These are phyloP conservation scores for Virgularia gustaviana DNA, from an alignment of 92 coral and sea anemone genomes.

Conservation along the genomic window DNA sequence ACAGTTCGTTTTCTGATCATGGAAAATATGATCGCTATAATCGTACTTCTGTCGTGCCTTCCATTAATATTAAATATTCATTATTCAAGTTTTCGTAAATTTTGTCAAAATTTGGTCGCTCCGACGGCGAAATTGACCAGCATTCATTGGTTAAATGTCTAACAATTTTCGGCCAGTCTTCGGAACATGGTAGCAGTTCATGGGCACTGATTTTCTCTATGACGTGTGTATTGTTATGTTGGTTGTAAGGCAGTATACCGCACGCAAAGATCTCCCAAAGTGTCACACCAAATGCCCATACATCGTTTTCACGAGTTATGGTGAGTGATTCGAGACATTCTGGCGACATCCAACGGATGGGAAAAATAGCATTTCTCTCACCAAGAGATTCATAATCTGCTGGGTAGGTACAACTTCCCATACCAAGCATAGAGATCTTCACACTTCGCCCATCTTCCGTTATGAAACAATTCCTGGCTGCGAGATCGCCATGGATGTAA, in stretches of 20 bases:
- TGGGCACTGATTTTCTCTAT: slow-evolving; percentile 70
- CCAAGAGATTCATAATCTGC: slow-evolving; percentile 88
- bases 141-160: slow-evolving; percentile 81
- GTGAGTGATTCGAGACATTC: slow-evolving; percentile 85
- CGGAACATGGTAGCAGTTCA: slow-evolving; percentile 76
- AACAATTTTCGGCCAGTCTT: slow-evolving; percentile 77
- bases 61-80: slow-evolving; percentile 74
- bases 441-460: slow-evolving; percentile 59
- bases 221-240: slow-evolving; percentile 70
- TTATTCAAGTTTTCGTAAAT: slow-evolving; percentile 71
- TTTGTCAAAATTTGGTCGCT: slow-evolving; percentile 71
- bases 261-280: slow-evolving; percentile 87
- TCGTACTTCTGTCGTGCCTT: slow-evolving; percentile 47
- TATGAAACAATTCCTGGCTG: slow-evolving; percentile 84
- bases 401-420: slow-evolving; percentile 81
- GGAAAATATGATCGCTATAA: not conserved
- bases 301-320: slow-evolving; percentile 66
- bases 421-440: slow-evolving; percentile 88
- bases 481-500: slow-evolving; percentile 89
- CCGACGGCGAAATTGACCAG: slow-evolving; percentile 74
- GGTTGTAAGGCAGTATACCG: slow-evolving; percentile 76
- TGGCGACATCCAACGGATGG: slow-evolving; percentile 99
- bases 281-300: slow-evolving; percentile 90
- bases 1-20: too few species aligned
- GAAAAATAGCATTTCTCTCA: slow-evolving; percentile 71